Base-by-base conservation (phyloP, 2,797 vertebrate genomes). In the Synaphobranchus kaupii region DNA sequence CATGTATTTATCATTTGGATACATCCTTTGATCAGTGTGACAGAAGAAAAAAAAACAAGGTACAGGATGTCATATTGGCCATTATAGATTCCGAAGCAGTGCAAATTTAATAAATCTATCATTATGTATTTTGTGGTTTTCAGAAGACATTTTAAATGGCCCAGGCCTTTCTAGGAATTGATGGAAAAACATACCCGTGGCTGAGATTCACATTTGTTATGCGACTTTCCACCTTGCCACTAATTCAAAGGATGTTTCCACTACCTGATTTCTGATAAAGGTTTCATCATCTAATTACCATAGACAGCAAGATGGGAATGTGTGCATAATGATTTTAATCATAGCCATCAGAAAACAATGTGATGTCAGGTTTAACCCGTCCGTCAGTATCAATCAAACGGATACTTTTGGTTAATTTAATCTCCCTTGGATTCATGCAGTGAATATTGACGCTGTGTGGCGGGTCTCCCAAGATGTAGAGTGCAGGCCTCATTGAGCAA, bases 261-360 rank as follows among this genome's bases (percentile, higher is more conserved):
- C 63, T 17, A 31, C 28, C 58, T 17, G 63, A 84, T 54, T 4
- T 22, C 82, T 44, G 5, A n/a, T 73, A 73, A 87, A 78, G 13
- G 17, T 60, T 0, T 31, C n/a, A 81, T 88, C 47, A 52, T 66
- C 54, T 63, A 50, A 88, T 85, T 88, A 82, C 87, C 31, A 48
- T 73, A 63, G 25, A 50, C 44, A 5, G 5, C 28, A 17, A 60
- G 56, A 80, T 78, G 39, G 73, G 68, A 76, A 80, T 54, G 50
- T 78, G 58, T 50, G 52, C 31, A 52, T 78, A 28, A 84, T 87
- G 31, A 81, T 44, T 81, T 31, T 80, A 84, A 81, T 73, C 28
- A 22, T n/a, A 31, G 50, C 48, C 50, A 48, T 39, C 8, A 87
- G 54, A 44, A 66, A 56, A 52, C 56, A 87, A 71, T 73, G 50